Percentiles rank a stretch among this genome's conserved stretches.
phyloP scores from a whole-genome alignment of 1,140 invertebrate genomes.

The Drosophila guanche region DNA sequence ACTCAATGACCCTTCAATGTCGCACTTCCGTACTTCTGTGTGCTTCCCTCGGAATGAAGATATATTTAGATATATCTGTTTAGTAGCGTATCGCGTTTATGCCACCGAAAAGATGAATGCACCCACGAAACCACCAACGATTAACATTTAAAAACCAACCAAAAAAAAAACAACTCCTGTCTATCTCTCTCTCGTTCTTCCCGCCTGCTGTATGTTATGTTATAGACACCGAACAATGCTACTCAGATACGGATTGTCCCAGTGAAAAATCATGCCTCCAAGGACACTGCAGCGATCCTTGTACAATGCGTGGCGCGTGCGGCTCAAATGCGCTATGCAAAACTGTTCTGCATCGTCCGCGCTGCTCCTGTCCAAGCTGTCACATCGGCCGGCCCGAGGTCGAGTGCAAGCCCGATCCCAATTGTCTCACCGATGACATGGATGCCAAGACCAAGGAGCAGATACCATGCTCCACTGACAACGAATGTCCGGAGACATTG shows the following conservation, averaged over 20 bases:
- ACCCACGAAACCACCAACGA: slow-evolving; percentile 76
- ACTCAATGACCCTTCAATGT: slow-evolving; percentile 43
- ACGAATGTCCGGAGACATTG: slow-evolving; percentile 90
- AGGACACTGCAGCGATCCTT: slow-evolving; percentile 94
- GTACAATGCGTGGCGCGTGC: slow-evolving; percentile 93
- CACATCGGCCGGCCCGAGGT: slow-evolving; percentile 91
- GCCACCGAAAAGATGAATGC: slow-evolving; percentile 68
- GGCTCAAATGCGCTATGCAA: slow-evolving; percentile 94
- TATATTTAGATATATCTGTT: slow-evolving; percentile 32
- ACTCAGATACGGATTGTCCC: slow-evolving; percentile 94
- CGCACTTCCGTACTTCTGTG: slow-evolving; percentile 42
- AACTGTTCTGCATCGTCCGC: slow-evolving; percentile 91
- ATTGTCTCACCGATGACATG: slow-evolving; percentile 86
- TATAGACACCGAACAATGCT: slow-evolving; percentile 93
- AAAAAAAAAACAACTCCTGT: slow-evolving; percentile 80
- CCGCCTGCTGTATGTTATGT: slow-evolving; percentile 62
- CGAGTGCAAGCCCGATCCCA: slow-evolving; percentile 90
- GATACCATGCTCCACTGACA: slow-evolving; percentile 86
- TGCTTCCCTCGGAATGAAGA: slow-evolving; percentile 20
- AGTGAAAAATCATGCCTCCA: slow-evolving; percentile 95
- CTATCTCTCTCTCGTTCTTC: slow-evolving; percentile 80
- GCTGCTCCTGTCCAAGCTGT: slow-evolving; percentile 94
- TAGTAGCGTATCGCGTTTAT: slow-evolving; percentile 57
- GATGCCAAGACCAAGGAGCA: slow-evolving; percentile 85
- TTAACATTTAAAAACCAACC: slow-evolving; percentile 74